These are phyloP conservation scores for Tauraco hartlaubi DNA, from an alignment of 2,797 vertebrate species.

Conservation along the genomic window DNA sequence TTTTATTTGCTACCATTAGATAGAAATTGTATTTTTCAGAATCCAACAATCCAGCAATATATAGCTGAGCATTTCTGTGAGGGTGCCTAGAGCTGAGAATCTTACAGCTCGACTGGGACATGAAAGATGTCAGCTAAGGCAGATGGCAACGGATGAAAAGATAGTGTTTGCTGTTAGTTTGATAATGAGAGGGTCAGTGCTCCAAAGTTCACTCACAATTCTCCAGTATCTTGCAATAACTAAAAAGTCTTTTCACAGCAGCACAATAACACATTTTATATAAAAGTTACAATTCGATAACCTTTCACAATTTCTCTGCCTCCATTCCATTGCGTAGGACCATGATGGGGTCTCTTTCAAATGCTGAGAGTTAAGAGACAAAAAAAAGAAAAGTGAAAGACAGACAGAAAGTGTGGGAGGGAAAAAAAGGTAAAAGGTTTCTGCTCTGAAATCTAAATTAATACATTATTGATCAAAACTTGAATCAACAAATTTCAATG, in stretches of 20 bases:
- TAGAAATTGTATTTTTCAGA: neutral
- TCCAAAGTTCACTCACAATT: slow-evolving; percentile 23
- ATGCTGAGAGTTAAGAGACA: neutral
- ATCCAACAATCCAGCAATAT: neutral
- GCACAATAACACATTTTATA: slow-evolving; percentile 44
- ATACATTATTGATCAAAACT: slow-evolving; percentile 81
- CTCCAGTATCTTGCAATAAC: neutral
- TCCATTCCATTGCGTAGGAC: slow-evolving; percentile 10
- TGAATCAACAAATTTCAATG: slow-evolving; percentile 70
- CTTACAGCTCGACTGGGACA: neutral
- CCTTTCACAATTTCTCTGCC: slow-evolving; percentile 23
- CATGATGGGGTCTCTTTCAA: neutral
- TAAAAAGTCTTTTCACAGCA: slow-evolving; percentile 46
- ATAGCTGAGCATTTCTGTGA: neutral
- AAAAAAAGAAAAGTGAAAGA: neutral
- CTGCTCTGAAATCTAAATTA: slow-evolving; percentile 78
- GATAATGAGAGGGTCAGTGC: slow-evolving; percentile 7
- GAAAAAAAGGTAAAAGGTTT: slow-evolving; percentile 3
- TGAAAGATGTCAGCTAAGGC: slow-evolving; percentile 8
- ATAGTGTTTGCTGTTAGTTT: slow-evolving; percentile 39
- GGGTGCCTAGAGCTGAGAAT: neutral
- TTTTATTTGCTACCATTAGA: neutral
- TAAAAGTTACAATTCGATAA: slow-evolving; percentile 38
- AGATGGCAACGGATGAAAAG: neutral
- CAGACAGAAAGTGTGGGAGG: neutral